Evolutionary conservation across 2,888 invertebrate genomes (phyloP).

Genomic region (Leptinotarsa tumamoca): DNA sequence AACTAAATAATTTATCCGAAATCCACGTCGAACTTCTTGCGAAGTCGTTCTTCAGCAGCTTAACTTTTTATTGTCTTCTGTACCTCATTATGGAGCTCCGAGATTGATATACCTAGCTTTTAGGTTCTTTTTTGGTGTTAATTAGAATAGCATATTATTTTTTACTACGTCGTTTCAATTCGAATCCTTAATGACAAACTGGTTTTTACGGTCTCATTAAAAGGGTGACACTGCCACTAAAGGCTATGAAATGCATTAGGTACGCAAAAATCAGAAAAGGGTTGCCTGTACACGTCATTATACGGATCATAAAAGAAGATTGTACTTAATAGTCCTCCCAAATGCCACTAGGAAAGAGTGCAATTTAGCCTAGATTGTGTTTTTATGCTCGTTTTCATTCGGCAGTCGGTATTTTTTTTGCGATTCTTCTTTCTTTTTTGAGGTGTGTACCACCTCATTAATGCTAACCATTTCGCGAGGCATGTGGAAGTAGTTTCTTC

Average conservation of each 20-base stretch:
- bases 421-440: too few relatives aligned
- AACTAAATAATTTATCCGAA: slow-evolving; percentile 3
- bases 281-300: slow-evolving; percentile 29
- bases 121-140: slow-evolving; percentile 47
- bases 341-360: slow-evolving; percentile 25
- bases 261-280: slow-evolving; percentile 42
- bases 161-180: slow-evolving; percentile 51
- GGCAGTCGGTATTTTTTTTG: too few relatives aligned
- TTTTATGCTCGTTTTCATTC: background rate
- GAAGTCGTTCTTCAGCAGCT: slow-evolving; percentile 56
- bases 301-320: slow-evolving; percentile 43
- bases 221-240: slow-evolving; percentile 47
- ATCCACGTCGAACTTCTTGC: slow-evolving; percentile 55
- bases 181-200: slow-evolving; percentile 47
- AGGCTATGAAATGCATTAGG: slow-evolving; percentile 45
- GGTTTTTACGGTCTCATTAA: slow-evolving; percentile 45
- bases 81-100: slow-evolving; percentile 47
- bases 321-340: slow-evolving; percentile 38
- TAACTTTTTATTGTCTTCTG: slow-evolving; percentile 51
- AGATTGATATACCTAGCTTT: slow-evolving; percentile 46
- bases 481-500: too few relatives aligned
- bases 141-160: slow-evolving; percentile 53
- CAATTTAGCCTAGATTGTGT: background rate
- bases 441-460: too few relatives aligned
- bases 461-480: too few relatives aligned